These are phyloP conservation scores for Brassicogethes aeneus DNA, from an alignment of 2,888 invertebrate species.

Conservation along the genomic window DNA sequence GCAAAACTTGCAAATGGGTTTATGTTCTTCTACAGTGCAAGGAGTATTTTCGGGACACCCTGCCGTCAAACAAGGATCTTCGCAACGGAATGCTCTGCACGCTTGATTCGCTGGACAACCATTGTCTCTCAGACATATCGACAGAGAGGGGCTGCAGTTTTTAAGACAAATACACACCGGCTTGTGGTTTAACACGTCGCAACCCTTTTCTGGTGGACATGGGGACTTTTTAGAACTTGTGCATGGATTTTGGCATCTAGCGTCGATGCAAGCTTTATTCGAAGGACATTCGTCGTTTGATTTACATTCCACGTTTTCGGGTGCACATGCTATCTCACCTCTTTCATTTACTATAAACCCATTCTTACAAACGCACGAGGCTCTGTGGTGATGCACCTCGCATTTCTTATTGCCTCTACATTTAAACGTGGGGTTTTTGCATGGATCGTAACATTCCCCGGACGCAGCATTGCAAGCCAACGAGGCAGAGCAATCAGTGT, in stretches of 20 bases:
- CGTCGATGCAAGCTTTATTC: conserved; percentile 74
- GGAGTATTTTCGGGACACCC: conserved; percentile 79
- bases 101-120: conserved; percentile 80
- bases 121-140: conserved; percentile 81
- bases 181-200: conserved; percentile 80
- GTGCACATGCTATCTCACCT: conserved; percentile 80
- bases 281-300: conserved; percentile 77
- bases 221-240: conserved; percentile 52
- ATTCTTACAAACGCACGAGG: conserved; percentile 81
- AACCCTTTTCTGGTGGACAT: conserved; percentile 76
- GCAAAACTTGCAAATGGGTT: conserved; percentile 93
- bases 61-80: conserved; percentile 80
- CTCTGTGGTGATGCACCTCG: conserved; percentile 75
- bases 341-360: conserved; percentile 82
- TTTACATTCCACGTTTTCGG: conserved; percentile 67
- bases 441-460: conserved; percentile 74
- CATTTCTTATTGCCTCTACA: conserved; percentile 81
- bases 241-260: conserved; percentile 83
- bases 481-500: conserved; percentile 65
- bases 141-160: conserved; percentile 77
- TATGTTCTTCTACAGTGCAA: conserved; percentile 91
- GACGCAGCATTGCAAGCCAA: conserved; percentile 62
- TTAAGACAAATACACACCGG: conserved; percentile 80
- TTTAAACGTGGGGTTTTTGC: conserved; percentile 55
- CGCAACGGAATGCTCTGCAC: conserved; percentile 81